A percentile compares a stretch with the other conserved stretches of the same genome.
Conservation (phyloP, 2,113 vertebrate genomes). For the Thymallus thymallus region DNA sequence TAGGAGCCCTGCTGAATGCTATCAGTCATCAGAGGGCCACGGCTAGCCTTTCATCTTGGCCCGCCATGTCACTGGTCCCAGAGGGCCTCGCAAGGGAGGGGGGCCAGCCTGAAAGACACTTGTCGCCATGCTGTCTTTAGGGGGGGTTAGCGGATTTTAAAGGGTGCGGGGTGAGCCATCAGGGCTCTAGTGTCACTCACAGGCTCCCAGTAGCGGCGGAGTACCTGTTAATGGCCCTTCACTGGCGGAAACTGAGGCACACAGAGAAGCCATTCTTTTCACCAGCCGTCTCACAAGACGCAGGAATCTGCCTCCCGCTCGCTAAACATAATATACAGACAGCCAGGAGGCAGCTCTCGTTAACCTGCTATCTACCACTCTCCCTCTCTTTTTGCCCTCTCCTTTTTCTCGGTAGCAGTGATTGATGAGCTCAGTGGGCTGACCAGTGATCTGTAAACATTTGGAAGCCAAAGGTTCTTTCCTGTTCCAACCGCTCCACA, state of each 20-base stretch:
- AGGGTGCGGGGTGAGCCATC: constrained; percentile 25
- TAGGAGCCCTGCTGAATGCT: constrained; percentile 59
- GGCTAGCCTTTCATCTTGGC: constrained; percentile 62
- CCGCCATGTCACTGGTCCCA: constrained; percentile 14
- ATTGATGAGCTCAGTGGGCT: constrained; percentile 5
- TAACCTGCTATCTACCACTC: neutral
- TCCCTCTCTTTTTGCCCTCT: neutral
- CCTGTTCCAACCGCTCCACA: constrained; percentile 31
- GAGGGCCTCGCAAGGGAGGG: constrained; percentile 23
- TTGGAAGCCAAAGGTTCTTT: constrained; percentile 40
- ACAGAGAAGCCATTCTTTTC: constrained; percentile 56
- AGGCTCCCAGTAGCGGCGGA: constrained; percentile 46
- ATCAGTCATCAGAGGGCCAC: constrained; percentile 67
- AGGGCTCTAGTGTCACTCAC: constrained; percentile 64
- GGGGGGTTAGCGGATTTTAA: constrained; percentile 15
- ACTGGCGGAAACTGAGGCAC: constrained; percentile 18
- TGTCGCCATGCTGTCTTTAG: constrained; percentile 34
- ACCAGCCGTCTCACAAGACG: neutral
- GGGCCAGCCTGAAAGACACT: constrained; percentile 25
- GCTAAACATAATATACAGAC: constrained; percentile 38
- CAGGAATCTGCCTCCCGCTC: constrained; percentile 49
- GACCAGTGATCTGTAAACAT: constrained; percentile 7
- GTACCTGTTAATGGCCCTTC: constrained; percentile 59
- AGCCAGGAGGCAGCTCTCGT: constrained; percentile 28
- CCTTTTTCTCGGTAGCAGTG: constrained; percentile 7